Evolutionary conservation across 2,888 invertebrate genomes (phyloP).

Genomic region (Dysmachus trigonus): DNA sequence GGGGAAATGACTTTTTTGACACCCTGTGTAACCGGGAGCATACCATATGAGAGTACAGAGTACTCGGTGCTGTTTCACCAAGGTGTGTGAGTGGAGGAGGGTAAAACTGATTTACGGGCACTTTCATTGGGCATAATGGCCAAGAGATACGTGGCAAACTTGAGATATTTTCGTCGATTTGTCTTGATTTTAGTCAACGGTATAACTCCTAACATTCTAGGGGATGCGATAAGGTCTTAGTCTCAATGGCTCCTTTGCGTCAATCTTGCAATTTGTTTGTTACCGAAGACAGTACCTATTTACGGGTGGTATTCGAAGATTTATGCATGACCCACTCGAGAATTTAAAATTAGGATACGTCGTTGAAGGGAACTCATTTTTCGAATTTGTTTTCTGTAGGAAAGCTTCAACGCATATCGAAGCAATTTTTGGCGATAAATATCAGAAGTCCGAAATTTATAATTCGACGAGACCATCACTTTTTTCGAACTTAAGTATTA

Average conservation of each 20-base stretch:
- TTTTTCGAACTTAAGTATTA: no score
- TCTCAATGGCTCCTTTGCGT: neutral
- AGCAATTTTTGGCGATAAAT: no score
- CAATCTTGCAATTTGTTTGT: neutral
- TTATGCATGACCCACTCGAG: neutral
- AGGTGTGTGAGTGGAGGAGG: neutral
- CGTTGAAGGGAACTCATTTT: neutral
- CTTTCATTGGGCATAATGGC: neutral
- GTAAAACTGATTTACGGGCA: neutral
- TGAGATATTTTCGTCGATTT: neutral
- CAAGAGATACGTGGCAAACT: neutral
- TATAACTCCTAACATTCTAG: neutral
- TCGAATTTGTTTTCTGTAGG: neutral
- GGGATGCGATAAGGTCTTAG: neutral
- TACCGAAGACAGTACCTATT: neutral
- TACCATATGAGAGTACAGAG: neutral
- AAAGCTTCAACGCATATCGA: no score
- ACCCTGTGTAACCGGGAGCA: neutral
- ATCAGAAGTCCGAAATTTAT: no score
- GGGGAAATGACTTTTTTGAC: slow-evolving; percentile 19
- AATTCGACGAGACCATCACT: no score
- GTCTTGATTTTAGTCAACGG: neutral
- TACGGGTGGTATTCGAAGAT: neutral
- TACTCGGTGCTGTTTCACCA: no score
- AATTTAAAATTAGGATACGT: neutral